Conservation (phyloP, 2,888 invertebrate genomes). For the Pachliopta kotzebuea region DNA sequence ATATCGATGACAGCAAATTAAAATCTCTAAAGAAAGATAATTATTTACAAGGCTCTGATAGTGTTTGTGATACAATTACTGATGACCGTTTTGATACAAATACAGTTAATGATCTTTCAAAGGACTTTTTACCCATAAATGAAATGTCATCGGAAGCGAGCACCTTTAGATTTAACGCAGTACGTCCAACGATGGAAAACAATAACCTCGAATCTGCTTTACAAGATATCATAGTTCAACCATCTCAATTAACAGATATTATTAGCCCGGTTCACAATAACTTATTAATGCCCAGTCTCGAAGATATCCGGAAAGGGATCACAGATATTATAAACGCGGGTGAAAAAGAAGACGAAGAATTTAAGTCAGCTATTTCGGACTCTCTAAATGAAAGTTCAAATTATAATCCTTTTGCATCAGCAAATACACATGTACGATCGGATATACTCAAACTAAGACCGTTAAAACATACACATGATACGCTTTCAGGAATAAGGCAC, state of each 20-base stretch:
- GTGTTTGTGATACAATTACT: conserved; percentile 3
- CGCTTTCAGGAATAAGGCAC: conserved; percentile 30
- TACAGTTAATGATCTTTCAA: background rate
- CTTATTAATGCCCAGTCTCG: conserved; percentile 33
- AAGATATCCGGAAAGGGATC: conserved; percentile 42
- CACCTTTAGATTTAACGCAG: conserved; percentile 26
- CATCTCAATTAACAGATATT: conserved; percentile 36
- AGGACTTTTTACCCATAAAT: conserved; percentile 8
- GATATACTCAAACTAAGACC: conserved; percentile 8
- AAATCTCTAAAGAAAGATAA: background rate
- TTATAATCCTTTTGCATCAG: conserved; percentile 29
- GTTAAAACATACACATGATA: conserved; percentile 4
- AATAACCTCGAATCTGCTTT: conserved; percentile 32
- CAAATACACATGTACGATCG: conserved; percentile 13
- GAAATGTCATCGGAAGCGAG: conserved; percentile 28
- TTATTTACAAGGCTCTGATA: conserved; percentile 5
- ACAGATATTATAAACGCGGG: conserved; percentile 41
- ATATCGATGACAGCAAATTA: background rate
- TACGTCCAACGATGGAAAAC: conserved; percentile 29
- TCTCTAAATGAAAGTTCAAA: conserved; percentile 35
- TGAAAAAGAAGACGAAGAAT: conserved; percentile 33
- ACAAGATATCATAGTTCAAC: conserved; percentile 36
- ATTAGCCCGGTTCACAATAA: conserved; percentile 3
- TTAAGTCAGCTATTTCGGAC: conserved; percentile 28
- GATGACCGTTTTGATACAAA: background rate